Evolutionary conservation across 2,888 invertebrate species (phyloP).

Genomic region (Odontomyia ornata): DNA sequence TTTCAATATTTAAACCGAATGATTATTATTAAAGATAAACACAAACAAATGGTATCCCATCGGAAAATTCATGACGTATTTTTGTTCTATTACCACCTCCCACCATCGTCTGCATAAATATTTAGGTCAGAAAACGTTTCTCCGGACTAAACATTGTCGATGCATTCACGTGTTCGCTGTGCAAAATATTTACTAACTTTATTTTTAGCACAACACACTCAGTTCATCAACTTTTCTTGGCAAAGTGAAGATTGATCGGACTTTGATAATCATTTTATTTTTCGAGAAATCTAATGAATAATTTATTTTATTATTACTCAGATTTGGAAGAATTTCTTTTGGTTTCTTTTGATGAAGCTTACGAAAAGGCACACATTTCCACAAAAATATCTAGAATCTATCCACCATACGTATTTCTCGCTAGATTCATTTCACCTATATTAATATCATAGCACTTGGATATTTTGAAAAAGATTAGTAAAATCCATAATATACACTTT

Average conservation of each 20-base stretch:
- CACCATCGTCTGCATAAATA: neutral
- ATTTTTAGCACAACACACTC: constrained; percentile 14
- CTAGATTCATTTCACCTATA: constrained; percentile 11
- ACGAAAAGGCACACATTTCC: neutral
- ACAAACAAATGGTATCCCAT: no score
- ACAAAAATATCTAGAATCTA: no score
- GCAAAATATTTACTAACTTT: constrained; percentile 3
- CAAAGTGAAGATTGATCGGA: neutral
- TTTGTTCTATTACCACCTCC: no score
- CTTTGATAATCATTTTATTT: neutral
- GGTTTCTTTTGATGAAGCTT: neutral
- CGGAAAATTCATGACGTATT: no score
- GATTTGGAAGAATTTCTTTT: neutral
- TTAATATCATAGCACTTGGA: constrained; percentile 27
- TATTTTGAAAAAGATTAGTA: neutral
- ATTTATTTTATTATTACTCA: neutral
- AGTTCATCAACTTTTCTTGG: constrained; percentile 13
- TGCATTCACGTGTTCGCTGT: constrained; percentile 27
- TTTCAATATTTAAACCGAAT: no score
- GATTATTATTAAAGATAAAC: no score
- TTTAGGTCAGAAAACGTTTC: neutral
- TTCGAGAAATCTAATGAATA: neutral
- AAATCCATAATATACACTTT: neutral
- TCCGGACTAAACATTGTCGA: neutral
- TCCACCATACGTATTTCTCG: neutral